Evolutionary conservation across 2,797 vertebrate species (phyloP).

Genomic region (Sphaeramia orbicularis): DNA sequence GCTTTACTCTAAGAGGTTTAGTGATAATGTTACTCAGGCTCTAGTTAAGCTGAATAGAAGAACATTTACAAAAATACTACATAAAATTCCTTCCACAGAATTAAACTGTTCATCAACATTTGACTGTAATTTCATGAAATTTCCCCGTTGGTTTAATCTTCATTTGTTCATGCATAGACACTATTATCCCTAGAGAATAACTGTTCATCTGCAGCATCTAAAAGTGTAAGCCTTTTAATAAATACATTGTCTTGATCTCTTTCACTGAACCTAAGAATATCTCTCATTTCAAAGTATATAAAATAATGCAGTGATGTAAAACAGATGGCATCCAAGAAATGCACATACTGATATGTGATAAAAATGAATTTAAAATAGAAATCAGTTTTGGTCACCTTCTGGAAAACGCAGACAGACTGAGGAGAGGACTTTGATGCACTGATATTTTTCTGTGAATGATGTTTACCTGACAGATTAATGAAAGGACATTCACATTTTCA

Average conservation of each 20-base stretch:
- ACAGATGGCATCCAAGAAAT: constrained; percentile 11
- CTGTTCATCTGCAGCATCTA: constrained; percentile 5
- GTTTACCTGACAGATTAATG: constrained; percentile 53
- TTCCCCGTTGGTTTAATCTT: not conserved
- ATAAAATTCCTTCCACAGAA: not conserved
- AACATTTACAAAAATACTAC: not conserved
- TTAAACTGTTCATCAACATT: not conserved
- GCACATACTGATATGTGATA: not conserved
- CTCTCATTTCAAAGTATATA: constrained; percentile 59
- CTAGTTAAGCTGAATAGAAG: not conserved
- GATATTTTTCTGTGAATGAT: constrained; percentile 26
- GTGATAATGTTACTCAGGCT: not conserved
- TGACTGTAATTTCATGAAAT: not conserved
- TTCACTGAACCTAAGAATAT: constrained; percentile 44
- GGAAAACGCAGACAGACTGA: constrained; percentile 15
- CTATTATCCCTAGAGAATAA: not conserved
- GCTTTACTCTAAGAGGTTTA: not conserved
- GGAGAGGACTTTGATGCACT: constrained; percentile 10
- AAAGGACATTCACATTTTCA: constrained; percentile 40
- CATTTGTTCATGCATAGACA: not conserved
- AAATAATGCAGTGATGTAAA: constrained; percentile 54
- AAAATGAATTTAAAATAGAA: constrained; percentile 25
- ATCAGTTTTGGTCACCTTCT: not conserved
- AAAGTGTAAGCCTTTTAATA: constrained; percentile 26
- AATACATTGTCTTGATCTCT: constrained; percentile 13